These are phyloP conservation scores for Notolepis coatsorum DNA, from an alignment of 2,797 vertebrate genomes.

Conservation along the genomic window DNA sequence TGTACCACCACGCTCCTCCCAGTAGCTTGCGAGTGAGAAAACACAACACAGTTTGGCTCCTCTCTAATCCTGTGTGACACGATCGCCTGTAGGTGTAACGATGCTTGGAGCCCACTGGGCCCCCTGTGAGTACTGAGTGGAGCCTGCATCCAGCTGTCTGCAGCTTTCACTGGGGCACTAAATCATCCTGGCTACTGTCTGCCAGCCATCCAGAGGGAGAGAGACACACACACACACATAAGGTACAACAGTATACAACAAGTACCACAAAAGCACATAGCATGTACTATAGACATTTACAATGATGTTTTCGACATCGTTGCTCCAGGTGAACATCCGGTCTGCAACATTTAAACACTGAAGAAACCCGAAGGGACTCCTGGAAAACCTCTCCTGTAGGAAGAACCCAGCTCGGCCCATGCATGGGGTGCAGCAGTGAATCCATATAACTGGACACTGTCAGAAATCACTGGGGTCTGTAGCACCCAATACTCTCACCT, in stretches of 20 bases:
- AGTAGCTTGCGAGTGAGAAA: background rate
- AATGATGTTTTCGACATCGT: too few species aligned
- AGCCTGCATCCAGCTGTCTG: constrained; percentile 39
- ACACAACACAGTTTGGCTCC: constrained; percentile 5
- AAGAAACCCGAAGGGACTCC: too few species aligned
- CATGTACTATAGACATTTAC: too few species aligned
- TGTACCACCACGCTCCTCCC: background rate
- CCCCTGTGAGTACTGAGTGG: constrained; percentile 33
- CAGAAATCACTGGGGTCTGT: too few species aligned
- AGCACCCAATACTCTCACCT: too few species aligned
- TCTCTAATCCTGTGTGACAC: constrained; percentile 26
- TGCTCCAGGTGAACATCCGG: too few species aligned
- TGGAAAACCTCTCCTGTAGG: too few species aligned
- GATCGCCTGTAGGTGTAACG: constrained; percentile 31
- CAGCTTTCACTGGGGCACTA: constrained; percentile 20
- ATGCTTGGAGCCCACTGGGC: constrained; percentile 36
- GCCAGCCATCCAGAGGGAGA: constrained; percentile 18
- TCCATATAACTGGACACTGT: too few species aligned
- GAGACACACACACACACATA: background rate
- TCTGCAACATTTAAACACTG: too few species aligned
- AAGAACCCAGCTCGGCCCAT: too few species aligned
- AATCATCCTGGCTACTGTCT: constrained; percentile 42
- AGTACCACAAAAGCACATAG: background rate
- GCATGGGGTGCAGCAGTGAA: too few species aligned
- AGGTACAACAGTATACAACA: constrained; percentile 2